Conservation (phyloP, 2,888 invertebrate genomes). For the Altica lythri region DNA sequence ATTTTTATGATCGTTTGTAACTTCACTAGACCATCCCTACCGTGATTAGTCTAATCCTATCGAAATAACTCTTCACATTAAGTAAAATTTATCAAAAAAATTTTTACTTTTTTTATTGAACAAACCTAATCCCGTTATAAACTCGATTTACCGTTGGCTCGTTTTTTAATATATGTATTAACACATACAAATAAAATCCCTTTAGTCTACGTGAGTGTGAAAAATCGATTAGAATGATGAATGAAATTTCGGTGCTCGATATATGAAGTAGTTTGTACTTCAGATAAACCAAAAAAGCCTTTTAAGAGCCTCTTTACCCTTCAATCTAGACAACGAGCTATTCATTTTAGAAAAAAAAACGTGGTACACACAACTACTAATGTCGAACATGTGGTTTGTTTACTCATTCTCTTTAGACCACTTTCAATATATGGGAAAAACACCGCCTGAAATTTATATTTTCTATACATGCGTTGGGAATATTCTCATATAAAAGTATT, state of each 20-base stretch:
- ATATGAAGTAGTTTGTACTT: conserved; percentile 7
- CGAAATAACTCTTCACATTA: too few species aligned
- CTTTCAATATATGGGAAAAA: background rate
- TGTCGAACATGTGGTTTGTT: conserved; percentile 4
- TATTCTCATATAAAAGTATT: too few species aligned
- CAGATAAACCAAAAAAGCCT: conserved; percentile 9
- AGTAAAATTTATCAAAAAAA: too few species aligned
- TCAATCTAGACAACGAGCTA: conserved; percentile 2
- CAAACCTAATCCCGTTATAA: too few species aligned
- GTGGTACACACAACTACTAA: background rate
- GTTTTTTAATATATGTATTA: too few species aligned
- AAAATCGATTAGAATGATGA: conserved; percentile 9
- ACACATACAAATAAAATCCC: background rate
- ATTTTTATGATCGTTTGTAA: too few species aligned
- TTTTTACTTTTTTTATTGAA: too few species aligned
- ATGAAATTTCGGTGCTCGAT: conserved; percentile 4
- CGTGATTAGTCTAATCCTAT: too few species aligned
- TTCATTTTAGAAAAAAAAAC: background rate
- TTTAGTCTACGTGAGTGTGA: background rate
- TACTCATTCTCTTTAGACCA: background rate
- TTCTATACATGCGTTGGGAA: too few species aligned
- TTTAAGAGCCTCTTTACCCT: background rate
- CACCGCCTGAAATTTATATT: too few species aligned
- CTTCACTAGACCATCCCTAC: too few species aligned
- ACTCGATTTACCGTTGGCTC: too few species aligned